phyloP scores from a whole-genome alignment of 2,113 vertebrate species.

The Rhabdomys dilectus region DNA sequence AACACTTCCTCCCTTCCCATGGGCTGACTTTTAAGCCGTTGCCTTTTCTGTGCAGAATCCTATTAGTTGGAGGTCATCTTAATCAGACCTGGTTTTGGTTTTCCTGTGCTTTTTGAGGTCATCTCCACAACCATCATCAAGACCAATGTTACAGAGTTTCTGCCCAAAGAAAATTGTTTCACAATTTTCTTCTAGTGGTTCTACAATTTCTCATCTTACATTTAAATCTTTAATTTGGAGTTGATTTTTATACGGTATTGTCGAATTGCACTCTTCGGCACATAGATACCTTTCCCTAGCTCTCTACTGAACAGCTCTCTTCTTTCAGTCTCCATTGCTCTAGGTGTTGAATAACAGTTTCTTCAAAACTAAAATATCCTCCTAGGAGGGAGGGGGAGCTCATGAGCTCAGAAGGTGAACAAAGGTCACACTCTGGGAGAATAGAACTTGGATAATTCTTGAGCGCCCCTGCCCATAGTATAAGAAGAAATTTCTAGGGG shows the following conservation, averaged over 20 bases:
- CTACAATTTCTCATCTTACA: not conserved
- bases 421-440: not conserved
- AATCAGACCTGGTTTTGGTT: not conserved
- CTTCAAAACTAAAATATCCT: not conserved
- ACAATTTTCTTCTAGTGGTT: not conserved
- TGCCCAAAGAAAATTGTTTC: too few relatives aligned
- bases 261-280: not conserved
- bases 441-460: not conserved
- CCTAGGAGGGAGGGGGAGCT: not conserved
- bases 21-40: not conserved
- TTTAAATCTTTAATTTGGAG: not conserved
- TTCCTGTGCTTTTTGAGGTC: not conserved
- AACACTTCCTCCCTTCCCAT: not conserved
- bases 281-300: not conserved
- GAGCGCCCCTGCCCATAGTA: not conserved
- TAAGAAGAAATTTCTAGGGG: not conserved
- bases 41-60: not conserved
- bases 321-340: not conserved
- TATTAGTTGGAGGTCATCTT: not conserved
- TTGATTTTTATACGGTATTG: not conserved
- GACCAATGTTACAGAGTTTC: not conserved
- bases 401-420: not conserved
- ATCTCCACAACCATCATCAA: not conserved
- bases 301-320: not conserved
- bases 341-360: not conserved